These are phyloP conservation scores for Dicrostonyx torquatus DNA, from an alignment of 2,797 vertebrate genomes.

Conservation along the genomic window DNA sequence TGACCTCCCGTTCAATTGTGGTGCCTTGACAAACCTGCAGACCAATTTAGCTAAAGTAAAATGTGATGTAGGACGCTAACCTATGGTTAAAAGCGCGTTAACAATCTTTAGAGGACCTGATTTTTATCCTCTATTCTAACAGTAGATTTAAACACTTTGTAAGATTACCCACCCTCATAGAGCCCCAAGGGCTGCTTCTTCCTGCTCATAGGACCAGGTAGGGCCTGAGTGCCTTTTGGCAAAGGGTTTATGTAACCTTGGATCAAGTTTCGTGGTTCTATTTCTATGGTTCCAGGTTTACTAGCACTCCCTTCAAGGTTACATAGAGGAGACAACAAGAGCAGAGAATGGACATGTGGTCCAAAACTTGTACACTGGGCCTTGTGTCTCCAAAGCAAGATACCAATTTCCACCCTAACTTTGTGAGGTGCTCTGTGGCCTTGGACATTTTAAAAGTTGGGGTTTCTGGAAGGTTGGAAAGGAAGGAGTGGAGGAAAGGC, in stretches of 20 bases:
- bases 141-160: neutral
- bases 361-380: neutral
- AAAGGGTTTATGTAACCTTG: neutral
- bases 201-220: neutral
- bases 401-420: neutral
- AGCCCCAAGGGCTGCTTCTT: neutral
- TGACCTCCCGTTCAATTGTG: neutral
- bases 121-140: neutral
- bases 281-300: neutral
- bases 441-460: neutral
- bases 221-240: neutral
- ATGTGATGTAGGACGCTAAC: neutral
- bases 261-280: neutral
- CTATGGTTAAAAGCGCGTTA: neutral
- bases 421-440: neutral
- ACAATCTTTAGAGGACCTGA: neutral
- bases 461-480: neutral
- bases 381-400: slow-evolving; percentile 1
- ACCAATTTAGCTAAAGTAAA: neutral
- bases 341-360: accelerated
- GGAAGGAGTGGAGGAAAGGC: neutral
- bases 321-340: neutral
- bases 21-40: neutral
- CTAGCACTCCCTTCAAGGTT: neutral
- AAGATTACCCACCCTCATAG: neutral